phyloP scores from a whole-genome alignment of 2,797 vertebrate genomes.

The Limosa lapponica region DNA sequence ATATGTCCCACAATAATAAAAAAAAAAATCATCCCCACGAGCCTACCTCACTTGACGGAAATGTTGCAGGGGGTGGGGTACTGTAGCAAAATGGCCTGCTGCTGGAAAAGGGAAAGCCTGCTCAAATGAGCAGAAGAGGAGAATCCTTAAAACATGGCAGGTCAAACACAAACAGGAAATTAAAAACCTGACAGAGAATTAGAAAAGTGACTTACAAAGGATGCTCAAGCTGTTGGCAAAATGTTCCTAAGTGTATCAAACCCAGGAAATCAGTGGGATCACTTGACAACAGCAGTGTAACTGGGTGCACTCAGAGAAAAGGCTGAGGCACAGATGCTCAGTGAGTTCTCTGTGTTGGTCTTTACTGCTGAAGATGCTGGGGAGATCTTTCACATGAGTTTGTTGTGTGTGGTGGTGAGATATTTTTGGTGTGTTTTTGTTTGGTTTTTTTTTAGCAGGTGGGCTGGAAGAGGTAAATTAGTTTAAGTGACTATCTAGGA shows the following conservation, averaged over 20 bases:
- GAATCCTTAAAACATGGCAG: neutral
- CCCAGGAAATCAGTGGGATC: neutral
- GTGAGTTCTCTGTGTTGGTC: neutral
- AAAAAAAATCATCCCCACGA: neutral
- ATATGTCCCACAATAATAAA: neutral
- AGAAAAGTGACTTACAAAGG: neutral
- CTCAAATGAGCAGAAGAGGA: neutral
- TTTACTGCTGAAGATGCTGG: neutral
- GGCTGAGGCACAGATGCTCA: neutral
- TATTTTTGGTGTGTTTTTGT: too few species aligned
- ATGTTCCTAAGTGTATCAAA: neutral
- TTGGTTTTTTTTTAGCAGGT: neutral
- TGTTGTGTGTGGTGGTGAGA: neutral
- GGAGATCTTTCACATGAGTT: neutral
- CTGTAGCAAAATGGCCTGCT: neutral
- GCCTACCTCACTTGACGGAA: neutral
- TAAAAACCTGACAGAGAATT: neutral
- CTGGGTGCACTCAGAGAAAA: neutral
- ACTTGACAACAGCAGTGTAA: fast-evolving
- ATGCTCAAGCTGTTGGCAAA: neutral
- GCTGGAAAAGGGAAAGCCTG: neutral
- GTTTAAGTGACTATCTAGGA: neutral
- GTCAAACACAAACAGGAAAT: neutral
- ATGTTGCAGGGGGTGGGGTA: neutral
- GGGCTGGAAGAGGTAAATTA: neutral